Conservation (phyloP, 2,113 vertebrate genomes). For the Natator depressus region DNA sequence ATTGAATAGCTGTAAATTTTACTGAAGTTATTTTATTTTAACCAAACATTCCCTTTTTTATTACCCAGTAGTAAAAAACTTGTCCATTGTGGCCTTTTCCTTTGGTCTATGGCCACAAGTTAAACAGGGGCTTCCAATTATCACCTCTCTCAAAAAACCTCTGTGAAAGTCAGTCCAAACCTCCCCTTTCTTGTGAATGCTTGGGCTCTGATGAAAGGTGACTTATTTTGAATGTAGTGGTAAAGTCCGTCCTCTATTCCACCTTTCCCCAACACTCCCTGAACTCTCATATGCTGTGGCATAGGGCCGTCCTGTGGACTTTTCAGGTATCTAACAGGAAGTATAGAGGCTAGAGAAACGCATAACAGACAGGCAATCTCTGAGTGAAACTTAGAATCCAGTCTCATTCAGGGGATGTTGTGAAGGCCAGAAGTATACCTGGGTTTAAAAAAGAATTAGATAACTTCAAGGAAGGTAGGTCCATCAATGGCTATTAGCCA, state of each 20-base stretch:
- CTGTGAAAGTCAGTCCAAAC: slow-evolving; percentile 47
- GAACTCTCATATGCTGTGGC: background rate
- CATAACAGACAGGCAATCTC: background rate
- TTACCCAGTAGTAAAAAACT: slow-evolving; percentile 21
- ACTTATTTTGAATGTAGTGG: background rate
- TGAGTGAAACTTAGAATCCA: background rate
- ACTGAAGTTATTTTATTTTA: background rate
- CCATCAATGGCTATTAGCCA: background rate
- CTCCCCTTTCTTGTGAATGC: slow-evolving; percentile 13
- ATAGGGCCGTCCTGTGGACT: background rate
- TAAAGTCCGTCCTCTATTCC: background rate
- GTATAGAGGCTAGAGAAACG: background rate
- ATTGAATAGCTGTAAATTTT: background rate
- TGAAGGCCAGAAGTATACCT: background rate
- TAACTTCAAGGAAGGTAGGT: background rate
- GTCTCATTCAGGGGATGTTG: background rate
- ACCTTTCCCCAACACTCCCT: background rate
- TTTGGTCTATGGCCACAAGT: slow-evolving; percentile 60
- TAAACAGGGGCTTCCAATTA: slow-evolving; percentile 68
- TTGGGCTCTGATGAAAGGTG: background rate
- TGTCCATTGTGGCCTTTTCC: slow-evolving; percentile 51
- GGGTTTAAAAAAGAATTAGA: background rate
- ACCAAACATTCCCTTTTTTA: background rate
- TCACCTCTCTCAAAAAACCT: slow-evolving; percentile 70
- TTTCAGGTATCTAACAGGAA: background rate